These are phyloP conservation scores for Caradrina kadenii DNA, from an alignment of 2,888 invertebrate species.

Conservation along the genomic window DNA sequence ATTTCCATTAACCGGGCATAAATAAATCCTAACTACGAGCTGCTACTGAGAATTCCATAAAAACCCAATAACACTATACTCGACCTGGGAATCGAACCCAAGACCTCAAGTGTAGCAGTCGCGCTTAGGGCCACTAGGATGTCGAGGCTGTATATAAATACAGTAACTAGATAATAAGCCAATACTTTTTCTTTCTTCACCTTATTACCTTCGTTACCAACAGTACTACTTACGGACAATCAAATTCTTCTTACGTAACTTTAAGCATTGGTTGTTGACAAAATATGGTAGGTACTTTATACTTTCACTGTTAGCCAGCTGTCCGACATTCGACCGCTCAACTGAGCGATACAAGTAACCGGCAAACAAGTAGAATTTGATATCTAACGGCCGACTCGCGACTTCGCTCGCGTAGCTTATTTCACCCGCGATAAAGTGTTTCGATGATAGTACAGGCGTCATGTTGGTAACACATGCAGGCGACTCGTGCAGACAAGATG, in stretches of 20 bases:
- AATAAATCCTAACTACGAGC: too few species aligned
- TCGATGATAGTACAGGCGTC: constrained; percentile 60
- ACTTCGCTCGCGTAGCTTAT: too few species aligned
- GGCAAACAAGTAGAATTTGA: constrained; percentile 16
- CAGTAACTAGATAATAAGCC: constrained; percentile 12
- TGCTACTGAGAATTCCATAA: too few species aligned
- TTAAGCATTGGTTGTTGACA: constrained; percentile 59
- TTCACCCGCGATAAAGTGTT: too few species aligned
- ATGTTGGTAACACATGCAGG: constrained; percentile 36
- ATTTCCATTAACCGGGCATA: too few species aligned
- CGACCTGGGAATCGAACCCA: too few species aligned
- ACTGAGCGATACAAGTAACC: constrained; percentile 3
- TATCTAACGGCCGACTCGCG: too few species aligned
- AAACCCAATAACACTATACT: too few species aligned
- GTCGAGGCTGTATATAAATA: neutral
- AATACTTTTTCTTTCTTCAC: constrained; percentile 22
- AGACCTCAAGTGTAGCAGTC: too few species aligned
- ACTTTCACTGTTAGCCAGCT: constrained; percentile 63
- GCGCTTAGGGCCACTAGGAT: too few species aligned
- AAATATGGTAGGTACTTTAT: constrained; percentile 52
- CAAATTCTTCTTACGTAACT: constrained; percentile 56
- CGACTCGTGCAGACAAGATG: constrained; percentile 14
- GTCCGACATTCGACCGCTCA: constrained; percentile 45
- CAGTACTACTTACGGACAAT: constrained; percentile 48
- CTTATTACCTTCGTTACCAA: constrained; percentile 33